Evolutionary conservation across 1,140 invertebrate species (phyloP).

Genomic region (Cydia amplana): DNA sequence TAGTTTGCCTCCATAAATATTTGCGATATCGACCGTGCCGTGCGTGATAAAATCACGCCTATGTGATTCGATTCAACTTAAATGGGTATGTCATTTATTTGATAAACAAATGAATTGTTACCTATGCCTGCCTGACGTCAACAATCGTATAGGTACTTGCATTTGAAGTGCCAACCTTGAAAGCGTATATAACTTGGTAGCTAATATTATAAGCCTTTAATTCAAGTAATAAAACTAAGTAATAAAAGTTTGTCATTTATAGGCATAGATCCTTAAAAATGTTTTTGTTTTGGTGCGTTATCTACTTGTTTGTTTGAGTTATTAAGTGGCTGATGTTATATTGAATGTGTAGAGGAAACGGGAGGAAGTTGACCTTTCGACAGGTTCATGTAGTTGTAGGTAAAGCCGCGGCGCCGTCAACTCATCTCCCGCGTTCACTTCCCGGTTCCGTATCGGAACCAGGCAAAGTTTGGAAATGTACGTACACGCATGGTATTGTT

Average conservation of each 20-base stretch:
- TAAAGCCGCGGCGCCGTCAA: constrained; percentile 34
- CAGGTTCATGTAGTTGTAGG: constrained; percentile 36
- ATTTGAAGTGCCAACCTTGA: constrained; percentile 13
- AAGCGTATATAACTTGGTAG: background rate
- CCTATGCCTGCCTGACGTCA: background rate
- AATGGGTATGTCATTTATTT: background rate
- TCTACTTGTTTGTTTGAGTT: background rate
- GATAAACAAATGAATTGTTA: constrained; percentile 19
- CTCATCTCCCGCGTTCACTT: constrained; percentile 37
- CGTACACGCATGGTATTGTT: constrained; percentile 51
- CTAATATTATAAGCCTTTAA: background rate
- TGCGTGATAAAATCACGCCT: background rate
- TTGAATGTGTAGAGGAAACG: background rate
- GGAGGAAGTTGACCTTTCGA: constrained; percentile 19
- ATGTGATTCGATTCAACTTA: constrained; percentile 9
- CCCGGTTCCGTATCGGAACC: constrained; percentile 47
- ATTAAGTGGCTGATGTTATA: background rate
- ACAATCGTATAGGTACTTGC: background rate
- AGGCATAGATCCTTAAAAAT: background rate
- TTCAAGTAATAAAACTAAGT: background rate
- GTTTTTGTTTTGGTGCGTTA: background rate
- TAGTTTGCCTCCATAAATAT: no score
- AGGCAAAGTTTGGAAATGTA: constrained; percentile 39
- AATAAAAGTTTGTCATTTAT: background rate
- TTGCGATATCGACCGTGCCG: background rate